A percentile compares a stretch with the other conserved stretches of the same genome.
phyloP scores from a whole-genome alignment of 2,797 vertebrate genomes.

The Petrocephalus schoutedeni region DNA sequence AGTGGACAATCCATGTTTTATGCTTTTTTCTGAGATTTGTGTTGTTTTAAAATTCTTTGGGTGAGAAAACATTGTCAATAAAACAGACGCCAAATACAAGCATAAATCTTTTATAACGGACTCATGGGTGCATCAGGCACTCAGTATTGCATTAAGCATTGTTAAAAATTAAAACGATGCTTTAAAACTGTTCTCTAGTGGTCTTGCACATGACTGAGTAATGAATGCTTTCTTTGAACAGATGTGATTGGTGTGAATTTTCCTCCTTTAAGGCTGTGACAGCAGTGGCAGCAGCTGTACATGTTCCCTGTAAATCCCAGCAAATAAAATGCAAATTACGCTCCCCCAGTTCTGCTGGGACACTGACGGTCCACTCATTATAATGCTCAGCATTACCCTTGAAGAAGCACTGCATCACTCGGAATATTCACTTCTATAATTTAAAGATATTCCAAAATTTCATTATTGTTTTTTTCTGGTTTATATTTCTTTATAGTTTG shows the following conservation, averaged over 20 bases:
- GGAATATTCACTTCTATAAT: background rate
- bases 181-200: background rate
- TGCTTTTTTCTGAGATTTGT: background rate
- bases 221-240: background rate
- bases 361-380: background rate
- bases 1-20: background rate
- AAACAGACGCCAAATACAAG: background rate
- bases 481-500: background rate
- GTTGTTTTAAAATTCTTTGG: background rate
- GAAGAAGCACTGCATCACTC: background rate
- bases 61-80: background rate
- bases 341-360: background rate
- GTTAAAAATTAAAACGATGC: background rate
- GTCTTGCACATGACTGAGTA: background rate
- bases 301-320: background rate
- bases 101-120: background rate
- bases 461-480: background rate
- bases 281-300: background rate
- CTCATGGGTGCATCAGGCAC: background rate
- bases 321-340: background rate
- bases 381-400: background rate
- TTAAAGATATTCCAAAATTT: background rate
- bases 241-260: background rate
- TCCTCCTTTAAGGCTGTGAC: background rate
- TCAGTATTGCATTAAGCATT: background rate